Conservation (phyloP, 2,113 vertebrate genomes). For the Sinocyclocheilus rhinocerous region DNA sequence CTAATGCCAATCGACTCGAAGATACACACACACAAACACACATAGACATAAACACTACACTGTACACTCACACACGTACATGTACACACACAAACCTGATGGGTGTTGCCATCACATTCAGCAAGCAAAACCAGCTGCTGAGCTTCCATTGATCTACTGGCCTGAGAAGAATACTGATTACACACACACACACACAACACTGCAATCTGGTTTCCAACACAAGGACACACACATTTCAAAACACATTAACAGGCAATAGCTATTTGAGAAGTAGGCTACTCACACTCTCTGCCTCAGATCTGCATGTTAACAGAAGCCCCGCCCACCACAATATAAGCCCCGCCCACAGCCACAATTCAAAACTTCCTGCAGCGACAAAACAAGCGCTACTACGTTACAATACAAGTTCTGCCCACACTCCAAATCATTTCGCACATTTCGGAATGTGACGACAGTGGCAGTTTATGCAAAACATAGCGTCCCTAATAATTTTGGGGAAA, state of each 20-base stretch:
- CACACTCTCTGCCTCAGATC: not conserved
- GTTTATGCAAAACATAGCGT: not conserved
- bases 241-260: conserved; percentile 11
- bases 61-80: not conserved
- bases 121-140: conserved; percentile 39
- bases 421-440: not conserved
- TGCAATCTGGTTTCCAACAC: not conserved
- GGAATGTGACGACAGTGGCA: not conserved
- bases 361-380: not conserved
- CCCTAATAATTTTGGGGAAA: not conserved
- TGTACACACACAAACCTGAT: conserved; percentile 1
- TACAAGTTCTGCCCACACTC: not conserved
- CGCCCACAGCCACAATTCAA: not conserved
- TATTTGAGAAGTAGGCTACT: conserved; percentile 3
- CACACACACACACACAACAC: not conserved
- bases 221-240: not conserved
- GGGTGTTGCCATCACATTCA: conserved; percentile 41
- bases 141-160: conserved; percentile 35
- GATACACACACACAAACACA: not conserved
- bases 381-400: not conserved
- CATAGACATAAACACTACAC: not conserved
- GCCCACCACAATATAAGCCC: not conserved
- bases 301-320: not conserved
- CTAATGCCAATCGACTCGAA: conserved; percentile 46
- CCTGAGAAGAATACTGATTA: conserved; percentile 44